These are phyloP conservation scores for Phenganax marumi DNA, from an alignment of 92 coral and sea anemone species.

Conservation along the genomic window DNA sequence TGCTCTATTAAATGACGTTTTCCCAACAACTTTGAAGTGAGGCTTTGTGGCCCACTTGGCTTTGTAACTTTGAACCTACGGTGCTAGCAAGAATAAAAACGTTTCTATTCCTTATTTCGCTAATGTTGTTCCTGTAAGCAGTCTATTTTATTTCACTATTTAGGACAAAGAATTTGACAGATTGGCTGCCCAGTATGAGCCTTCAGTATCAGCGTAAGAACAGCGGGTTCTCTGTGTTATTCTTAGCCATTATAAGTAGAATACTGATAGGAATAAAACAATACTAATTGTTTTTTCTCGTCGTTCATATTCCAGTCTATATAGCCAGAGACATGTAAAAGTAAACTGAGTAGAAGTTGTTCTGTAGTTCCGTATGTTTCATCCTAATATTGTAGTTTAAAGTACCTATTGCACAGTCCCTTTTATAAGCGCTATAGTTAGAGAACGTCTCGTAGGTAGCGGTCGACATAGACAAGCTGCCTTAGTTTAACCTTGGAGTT, in stretches of 20 bases:
- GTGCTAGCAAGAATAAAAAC: neutral
- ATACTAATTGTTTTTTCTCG: too few species aligned
- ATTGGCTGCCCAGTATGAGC: constrained; percentile 76
- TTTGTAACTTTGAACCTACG: too few species aligned
- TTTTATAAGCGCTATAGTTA: neutral
- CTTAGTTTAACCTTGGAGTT: constrained; percentile 28
- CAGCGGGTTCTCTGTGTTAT: too few species aligned
- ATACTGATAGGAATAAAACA: too few species aligned
- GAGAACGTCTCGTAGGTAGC: constrained; percentile 29
- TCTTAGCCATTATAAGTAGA: too few species aligned
- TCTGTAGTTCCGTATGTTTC: too few species aligned
- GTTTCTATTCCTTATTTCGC: neutral
- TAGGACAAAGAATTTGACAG: constrained; percentile 90
- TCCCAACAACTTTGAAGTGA: too few species aligned
- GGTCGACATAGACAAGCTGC: constrained; percentile 25
- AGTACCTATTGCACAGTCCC: neutral
- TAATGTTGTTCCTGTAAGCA: neutral
- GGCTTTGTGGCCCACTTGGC: too few species aligned
- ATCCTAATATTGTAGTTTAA: neutral
- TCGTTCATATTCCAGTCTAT: too few species aligned
- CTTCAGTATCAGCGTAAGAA: constrained; percentile 41
- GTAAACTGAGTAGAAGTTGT: too few species aligned
- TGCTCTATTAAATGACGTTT: too few species aligned
- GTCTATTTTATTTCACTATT: neutral
- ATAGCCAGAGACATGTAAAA: too few species aligned